Base-by-base conservation (phyloP, 1,140 invertebrate genomes). In the Drosophila auraria region DNA sequence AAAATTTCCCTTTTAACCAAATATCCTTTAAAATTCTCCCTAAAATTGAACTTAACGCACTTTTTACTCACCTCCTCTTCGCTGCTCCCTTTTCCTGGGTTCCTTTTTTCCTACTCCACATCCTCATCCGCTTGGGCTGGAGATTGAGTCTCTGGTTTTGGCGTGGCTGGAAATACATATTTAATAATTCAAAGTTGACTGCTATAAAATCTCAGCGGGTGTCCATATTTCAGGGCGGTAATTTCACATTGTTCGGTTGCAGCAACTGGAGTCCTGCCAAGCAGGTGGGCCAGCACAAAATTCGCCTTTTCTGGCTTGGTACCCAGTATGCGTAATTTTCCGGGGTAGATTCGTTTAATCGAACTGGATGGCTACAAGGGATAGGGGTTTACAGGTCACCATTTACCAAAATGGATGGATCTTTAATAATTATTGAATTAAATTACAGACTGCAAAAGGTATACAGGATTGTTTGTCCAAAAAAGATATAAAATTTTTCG, bases 181-280 rank as follows among this genome's bases (percentile, higher is more conserved):
- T 87, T 84, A 87, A 90, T 87, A 87, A 87, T 90, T 87, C 86
- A 87, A 90, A 87, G 73, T 89, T 89, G 74, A 87, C 81, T 87
- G 84, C 84, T 84, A 87, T 87, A 87, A 87, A 87, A 87, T 90
- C 84, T 90, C 86, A 87, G 84, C 81, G 84, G 84, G 84, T 72
- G 84, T 84, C 69, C 86, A 62, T 82, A 84, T 90, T 87, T 87
- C 70, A 81, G 73, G 70, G 68, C 84, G 78, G 81, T 89, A 87
- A 89, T 87, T 84, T 89, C 69, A 81, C 77, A 83, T 90, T 87
- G 84, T 89, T 84, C 78, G 77, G 56, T 61, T 74, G 44, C 44
- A 58, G 51, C 44, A 76, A 66, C 62, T 58, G 74, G 50, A 69
- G 63, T 17, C 74, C 74, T 78, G 64, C 74, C 63, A 78, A 59